Evolutionary conservation across 2,113 vertebrate genomes (phyloP).

Genomic region (Pachyramphus minor): DNA sequence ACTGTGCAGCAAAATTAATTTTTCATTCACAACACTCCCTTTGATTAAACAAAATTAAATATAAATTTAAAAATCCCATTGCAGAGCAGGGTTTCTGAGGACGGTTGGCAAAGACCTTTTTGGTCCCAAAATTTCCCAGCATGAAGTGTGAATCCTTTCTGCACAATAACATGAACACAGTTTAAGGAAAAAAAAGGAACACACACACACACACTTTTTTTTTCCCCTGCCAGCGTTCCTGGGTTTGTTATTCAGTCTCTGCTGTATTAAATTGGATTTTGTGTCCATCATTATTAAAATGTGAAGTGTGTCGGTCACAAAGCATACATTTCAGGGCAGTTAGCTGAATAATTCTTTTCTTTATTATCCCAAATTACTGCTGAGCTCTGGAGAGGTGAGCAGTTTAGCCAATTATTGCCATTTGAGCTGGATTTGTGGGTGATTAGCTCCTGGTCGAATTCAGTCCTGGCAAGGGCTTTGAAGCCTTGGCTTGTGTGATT

Average conservation of each 20-base stretch:
- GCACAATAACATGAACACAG: slow-evolving; percentile 26
- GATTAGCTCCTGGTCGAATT: slow-evolving; percentile 85
- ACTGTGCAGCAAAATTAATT: background rate
- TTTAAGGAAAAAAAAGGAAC: background rate
- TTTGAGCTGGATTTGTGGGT: slow-evolving; percentile 87
- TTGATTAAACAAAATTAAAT: background rate
- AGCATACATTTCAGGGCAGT: slow-evolving; percentile 81
- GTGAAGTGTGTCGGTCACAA: slow-evolving; percentile 83
- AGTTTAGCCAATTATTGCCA: slow-evolving; percentile 88
- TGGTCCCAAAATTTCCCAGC: slow-evolving; percentile 24
- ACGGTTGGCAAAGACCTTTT: background rate
- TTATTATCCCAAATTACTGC: slow-evolving; percentile 88
- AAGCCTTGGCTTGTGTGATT: slow-evolving; percentile 79
- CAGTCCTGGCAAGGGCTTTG: slow-evolving; percentile 81
- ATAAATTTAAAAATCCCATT: background rate
- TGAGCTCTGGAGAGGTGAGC: slow-evolving; percentile 84
- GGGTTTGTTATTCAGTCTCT: slow-evolving; percentile 63
- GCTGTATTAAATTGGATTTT: slow-evolving; percentile 75
- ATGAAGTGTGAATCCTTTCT: slow-evolving; percentile 22
- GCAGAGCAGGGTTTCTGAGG: background rate
- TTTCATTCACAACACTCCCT: background rate
- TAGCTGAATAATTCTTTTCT: slow-evolving; percentile 82
- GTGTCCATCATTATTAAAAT: slow-evolving; percentile 84
- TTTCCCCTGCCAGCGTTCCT: slow-evolving; percentile 11
- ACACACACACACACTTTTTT: background rate